A percentile compares a stretch with the other conserved stretches of the same genome.
phyloP scores from a whole-genome alignment of 2,888 invertebrate species.

The Gerris lacustris region DNA sequence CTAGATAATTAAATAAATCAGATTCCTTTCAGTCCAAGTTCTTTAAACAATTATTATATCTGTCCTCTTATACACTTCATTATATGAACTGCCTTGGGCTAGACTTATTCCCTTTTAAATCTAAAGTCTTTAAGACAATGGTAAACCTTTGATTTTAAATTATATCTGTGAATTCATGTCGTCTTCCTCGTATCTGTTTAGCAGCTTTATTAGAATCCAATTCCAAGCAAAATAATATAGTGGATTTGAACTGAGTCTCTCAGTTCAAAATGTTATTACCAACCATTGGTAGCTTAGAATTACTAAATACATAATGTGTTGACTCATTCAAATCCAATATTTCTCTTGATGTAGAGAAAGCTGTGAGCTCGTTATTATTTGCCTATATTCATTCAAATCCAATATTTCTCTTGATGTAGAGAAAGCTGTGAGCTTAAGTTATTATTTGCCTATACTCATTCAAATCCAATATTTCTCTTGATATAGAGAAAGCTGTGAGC shows the following conservation, averaged over 20 bases:
- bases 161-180: not conserved
- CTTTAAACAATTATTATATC: conserved; percentile 14
- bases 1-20: conserved; percentile 16
- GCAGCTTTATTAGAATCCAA: not conserved
- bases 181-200: not conserved
- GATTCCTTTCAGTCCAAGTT: conserved; percentile 17
- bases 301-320: not conserved
- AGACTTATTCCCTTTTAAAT: not conserved
- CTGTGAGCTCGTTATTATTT: not conserved
- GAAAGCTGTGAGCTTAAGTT: no score
- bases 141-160: not conserved
- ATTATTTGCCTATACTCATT: no score
- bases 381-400: not conserved
- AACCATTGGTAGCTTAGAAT: not conserved
- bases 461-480: no score
- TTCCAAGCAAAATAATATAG: not conserved
- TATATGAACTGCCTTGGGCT: not conserved
- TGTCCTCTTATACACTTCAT: not conserved
- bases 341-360: no score
- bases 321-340: not conserved
- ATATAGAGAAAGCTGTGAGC: no score
- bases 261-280: no score
- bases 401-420: no score
- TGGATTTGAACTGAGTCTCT: no score
- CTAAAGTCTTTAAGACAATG: not conserved